These are phyloP conservation scores for Megaceryle torquata DNA, from an alignment of 2,113 vertebrate species.

Conservation along the genomic window DNA sequence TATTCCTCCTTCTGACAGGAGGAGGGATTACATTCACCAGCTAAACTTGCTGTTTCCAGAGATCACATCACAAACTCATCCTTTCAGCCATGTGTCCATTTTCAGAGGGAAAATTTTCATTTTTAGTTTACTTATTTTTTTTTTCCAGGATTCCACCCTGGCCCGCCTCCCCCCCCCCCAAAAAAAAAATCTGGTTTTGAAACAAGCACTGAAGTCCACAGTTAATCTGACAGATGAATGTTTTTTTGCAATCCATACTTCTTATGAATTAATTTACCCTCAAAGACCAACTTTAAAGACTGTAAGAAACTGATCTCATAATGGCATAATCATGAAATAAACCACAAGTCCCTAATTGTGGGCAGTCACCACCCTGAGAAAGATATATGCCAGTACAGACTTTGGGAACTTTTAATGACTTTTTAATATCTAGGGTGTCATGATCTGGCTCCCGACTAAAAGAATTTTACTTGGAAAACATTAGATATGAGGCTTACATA, in stretches of 20 bases:
- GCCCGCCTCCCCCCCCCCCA: too few species aligned
- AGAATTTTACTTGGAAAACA: background rate
- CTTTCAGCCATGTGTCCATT: background rate
- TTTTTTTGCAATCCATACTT: background rate
- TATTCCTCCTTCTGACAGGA: background rate
- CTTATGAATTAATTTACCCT: background rate
- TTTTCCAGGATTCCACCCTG: background rate
- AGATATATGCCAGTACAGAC: background rate
- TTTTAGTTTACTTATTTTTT: background rate
- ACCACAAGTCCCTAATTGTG: background rate
- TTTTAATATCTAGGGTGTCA: background rate
- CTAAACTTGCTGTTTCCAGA: background rate
- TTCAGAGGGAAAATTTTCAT: background rate
- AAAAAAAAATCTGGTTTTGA: background rate
- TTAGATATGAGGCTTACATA: background rate
- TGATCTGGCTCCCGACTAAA: background rate
- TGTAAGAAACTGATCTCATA: background rate
- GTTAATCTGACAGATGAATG: background rate
- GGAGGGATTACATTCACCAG: background rate
- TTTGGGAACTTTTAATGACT: background rate
- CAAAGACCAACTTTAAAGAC: background rate
- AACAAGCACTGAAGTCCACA: background rate
- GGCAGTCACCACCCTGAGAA: background rate
- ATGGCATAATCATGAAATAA: background rate
- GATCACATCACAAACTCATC: background rate